Base-by-base conservation (phyloP, 2,797 vertebrate species). In the Rhinatrema bivittatum region DNA sequence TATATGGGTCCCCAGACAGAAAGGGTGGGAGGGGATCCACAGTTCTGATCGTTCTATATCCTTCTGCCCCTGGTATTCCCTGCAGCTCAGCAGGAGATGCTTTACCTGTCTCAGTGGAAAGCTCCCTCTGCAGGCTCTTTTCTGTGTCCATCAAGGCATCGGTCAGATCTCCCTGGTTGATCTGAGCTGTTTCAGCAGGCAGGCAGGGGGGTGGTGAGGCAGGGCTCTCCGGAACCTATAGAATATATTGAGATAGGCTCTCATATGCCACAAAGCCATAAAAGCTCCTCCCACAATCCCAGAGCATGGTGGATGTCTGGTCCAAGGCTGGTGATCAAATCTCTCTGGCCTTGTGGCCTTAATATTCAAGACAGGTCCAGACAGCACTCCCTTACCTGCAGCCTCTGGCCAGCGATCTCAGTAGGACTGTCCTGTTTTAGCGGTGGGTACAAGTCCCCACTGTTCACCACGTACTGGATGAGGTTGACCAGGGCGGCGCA, bases 91-190 rank as follows among this genome's bases (percentile, higher is more conserved):
- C 3, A n/a, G n/a, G n/a, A n/a, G n/a, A n/a, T n/a, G n/a, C 10
- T 8, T 16, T 5, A 10, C 7, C 3, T n/a, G 7, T 14, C 3
- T 7, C 25, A 9, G 8, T 7, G 5, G 7, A 9, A n/a, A 7
- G 13, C n/a, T 13, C 4, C 7, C 8, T 86, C 81, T 63, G 50
- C n/a, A 79, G 68, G 60, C 74, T 84, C 41, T 77, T 88, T 40
- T 91, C 92, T 0, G 87, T 85, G 74, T 95, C 92, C 24, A 93
- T 87, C 65, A 95, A 85, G 53, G 92, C 92, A 14, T 94, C 92
- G 0, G 91, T 78, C 39, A 95, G 74, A 62, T 95, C 92, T 6
- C 79, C 82, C 61, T 95, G 91, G 76, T 95, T 95, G 62, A 95
- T 95, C 57, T 92, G 87, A 5, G 92, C 89, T 0, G 88, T 88